Evolutionary conservation across 2,888 invertebrate genomes (phyloP), one percentile per base, ranked within the genome.

Genomic region (Aleiodes leptofemur): DNA sequence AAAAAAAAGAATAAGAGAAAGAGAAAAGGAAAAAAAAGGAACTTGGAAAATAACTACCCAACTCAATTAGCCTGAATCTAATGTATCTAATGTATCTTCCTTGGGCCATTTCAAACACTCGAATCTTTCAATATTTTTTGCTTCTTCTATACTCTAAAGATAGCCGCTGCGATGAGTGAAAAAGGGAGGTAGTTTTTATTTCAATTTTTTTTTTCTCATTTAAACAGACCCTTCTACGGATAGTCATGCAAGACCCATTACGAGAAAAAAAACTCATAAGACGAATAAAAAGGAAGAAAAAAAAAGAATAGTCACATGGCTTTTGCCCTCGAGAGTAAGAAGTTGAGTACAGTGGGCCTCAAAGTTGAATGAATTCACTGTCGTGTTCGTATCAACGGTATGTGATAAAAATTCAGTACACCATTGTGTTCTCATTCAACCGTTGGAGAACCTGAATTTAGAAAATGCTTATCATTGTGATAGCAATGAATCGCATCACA

Each of bases 311-410:
- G 76, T 76, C 76, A 76, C 69, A 76, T 76, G 76, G 76, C 69
- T 76, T 74, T 77, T n/a, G 73, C 59, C 73, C 72, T 72, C 38
- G 72, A 57, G 75, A 73, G 72, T 73, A 74, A 79, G 51, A 69
- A 57, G 73, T 66, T 23, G 29, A 16, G 59, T 72, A 76, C 55
- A 64, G 23, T 69, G 31, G 38, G 13, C 53, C 31, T 31, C 8
- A 73, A 71, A 56, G 61, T 14, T 66, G 50, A 76, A 78, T 79
- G 78, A 81, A 79, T 78, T 72, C 57, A 68, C 68, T 72, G 68
- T 68, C 59, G 68, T 48, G 14, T 48, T 64, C 16, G 64, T 64
- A 64, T 64, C 64, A 64, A 48, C 48, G 16, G 64, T 34, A 9
- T 59, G 34, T 48, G 64, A 64, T 64, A 16, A 64, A 64, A 64